Evolutionary conservation across 2,888 invertebrate genomes (phyloP).

Genomic region (Notocelia uddmanniana): DNA sequence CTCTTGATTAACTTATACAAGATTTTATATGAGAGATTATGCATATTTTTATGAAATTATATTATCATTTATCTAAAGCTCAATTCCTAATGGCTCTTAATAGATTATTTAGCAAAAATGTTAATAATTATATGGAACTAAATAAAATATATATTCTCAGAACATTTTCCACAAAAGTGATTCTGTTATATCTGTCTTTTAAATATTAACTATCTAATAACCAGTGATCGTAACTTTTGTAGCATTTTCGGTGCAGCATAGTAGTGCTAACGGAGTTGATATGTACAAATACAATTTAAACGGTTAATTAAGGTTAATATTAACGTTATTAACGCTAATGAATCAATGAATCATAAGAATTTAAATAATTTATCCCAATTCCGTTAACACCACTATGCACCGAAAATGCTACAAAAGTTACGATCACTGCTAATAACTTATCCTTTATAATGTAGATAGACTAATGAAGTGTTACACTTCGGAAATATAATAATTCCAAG

Average conservation of each 20-base stretch:
- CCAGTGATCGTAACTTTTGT: no score
- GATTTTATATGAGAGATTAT: conserved; percentile 24
- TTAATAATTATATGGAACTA: conserved; percentile 2
- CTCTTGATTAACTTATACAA: conserved; percentile 13
- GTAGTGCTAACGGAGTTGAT: no score
- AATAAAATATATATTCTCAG: not conserved
- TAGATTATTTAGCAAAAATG: not conserved
- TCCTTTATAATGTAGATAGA: conserved; percentile 16
- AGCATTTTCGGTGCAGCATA: no score
- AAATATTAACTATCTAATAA: conserved; percentile 2
- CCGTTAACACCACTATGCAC: no score
- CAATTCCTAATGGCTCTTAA: not conserved
- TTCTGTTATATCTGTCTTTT: not conserved
- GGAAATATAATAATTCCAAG: not conserved
- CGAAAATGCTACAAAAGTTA: no score
- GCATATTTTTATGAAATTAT: conserved; percentile 1
- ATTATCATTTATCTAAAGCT: conserved; percentile 4
- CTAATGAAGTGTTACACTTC: not conserved
- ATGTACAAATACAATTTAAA: no score
- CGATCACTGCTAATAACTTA: no score
- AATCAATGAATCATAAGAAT: no score
- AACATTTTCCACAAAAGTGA: not conserved
- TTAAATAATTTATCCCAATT: no score
- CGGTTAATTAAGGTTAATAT: no score
- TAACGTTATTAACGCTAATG: no score